These are phyloP conservation scores for Girardinus metallicus DNA, from an alignment of 2,797 vertebrate genomes.

Conservation along the genomic window DNA sequence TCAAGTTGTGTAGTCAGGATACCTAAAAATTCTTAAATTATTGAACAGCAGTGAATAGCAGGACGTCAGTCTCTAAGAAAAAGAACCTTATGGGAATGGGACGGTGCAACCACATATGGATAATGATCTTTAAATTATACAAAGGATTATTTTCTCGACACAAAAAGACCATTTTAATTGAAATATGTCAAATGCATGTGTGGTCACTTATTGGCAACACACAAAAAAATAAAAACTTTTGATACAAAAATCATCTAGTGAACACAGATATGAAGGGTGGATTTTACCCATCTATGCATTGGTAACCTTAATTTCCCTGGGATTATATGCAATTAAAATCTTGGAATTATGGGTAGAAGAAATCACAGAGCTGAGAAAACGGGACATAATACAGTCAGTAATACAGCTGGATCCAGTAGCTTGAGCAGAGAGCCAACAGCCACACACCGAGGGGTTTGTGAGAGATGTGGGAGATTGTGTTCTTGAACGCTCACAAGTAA, in stretches of 20 bases:
- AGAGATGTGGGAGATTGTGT: background rate
- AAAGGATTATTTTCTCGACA: background rate
- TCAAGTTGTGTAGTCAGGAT: background rate
- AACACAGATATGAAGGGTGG: background rate
- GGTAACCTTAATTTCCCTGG: background rate
- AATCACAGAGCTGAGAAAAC: background rate
- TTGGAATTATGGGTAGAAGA: background rate
- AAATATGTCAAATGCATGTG: background rate
- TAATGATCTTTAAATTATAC: background rate
- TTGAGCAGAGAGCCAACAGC: background rate
- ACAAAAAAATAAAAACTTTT: background rate
- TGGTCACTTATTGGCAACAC: background rate
- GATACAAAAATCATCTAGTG: background rate
- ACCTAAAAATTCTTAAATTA: background rate
- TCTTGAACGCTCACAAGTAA: background rate
- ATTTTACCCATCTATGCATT: background rate
- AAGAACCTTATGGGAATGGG: background rate
- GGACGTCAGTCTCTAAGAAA: background rate
- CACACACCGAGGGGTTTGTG: background rate
- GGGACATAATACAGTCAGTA: background rate
- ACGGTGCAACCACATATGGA: background rate
- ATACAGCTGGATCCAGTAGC: background rate
- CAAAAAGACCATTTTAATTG: background rate
- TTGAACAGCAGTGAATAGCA: background rate
- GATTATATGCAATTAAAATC: background rate